phyloP scores from a whole-genome alignment of 2,888 invertebrate species.

The Dyspetes luteomarginatus region DNA sequence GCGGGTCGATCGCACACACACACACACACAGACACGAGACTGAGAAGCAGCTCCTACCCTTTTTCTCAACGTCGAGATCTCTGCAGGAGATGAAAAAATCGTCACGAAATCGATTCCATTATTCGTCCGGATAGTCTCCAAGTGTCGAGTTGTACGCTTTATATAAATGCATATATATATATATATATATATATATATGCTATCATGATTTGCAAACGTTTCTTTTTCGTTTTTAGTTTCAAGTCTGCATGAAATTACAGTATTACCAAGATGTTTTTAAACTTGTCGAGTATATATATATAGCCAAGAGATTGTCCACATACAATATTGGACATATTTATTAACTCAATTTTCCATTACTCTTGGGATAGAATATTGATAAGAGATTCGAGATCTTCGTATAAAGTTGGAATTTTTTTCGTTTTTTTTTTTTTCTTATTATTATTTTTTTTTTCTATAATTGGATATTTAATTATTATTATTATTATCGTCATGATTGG shows the following conservation, averaged over 20 bases:
- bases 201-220: constrained; percentile 31
- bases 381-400: constrained; percentile 40
- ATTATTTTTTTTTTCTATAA: too few species aligned
- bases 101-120: constrained; percentile 63
- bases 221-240: constrained; percentile 26
- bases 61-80: neutral
- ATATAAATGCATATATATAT: neutral
- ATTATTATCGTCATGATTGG: constrained; percentile 38
- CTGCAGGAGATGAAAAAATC: constrained; percentile 45
- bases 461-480: constrained; percentile 43
- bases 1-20: constrained; percentile 46
- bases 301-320: neutral
- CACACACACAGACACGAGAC: too few species aligned
- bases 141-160: constrained; percentile 42
- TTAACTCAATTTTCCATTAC: constrained; percentile 53
- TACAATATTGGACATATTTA: constrained; percentile 63
- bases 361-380: neutral
- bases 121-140: constrained; percentile 64
- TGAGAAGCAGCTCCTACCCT: too few species aligned
- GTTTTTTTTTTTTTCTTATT: neutral
- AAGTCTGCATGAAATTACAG: constrained; percentile 10
- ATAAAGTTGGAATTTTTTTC: neutral
- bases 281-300: constrained; percentile 33
- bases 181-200: neutral
- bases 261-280: constrained; percentile 37